Base-by-base conservation (phyloP, 2,113 vertebrate species). In the Scophthalmus maximus region DNA sequence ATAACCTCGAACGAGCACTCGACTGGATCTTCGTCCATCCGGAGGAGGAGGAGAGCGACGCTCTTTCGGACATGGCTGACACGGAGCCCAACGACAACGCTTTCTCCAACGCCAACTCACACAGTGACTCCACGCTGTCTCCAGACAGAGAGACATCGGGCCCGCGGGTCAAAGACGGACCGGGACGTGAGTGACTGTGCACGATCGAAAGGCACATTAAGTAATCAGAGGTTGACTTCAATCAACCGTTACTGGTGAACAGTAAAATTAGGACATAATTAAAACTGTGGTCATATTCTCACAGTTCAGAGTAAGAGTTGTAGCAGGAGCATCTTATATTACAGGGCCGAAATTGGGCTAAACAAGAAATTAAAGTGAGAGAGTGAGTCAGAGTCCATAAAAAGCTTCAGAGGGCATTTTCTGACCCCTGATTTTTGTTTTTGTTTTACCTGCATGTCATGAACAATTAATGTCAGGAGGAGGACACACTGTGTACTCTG, bases 21-120 rank as follows among this genome's bases (percentile, higher is more conserved):
- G 97, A 99, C 81, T 99, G 98, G 98, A 99, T 99, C 88, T 98
- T 99, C 85, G 95, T 91, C 62, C 96, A 97, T 76, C 95, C 97
- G 0, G 96, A 97, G 65, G 75, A 95, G 77, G 96, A 97, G 42
- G 96, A 95, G 67, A 91, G 73, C 0, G 95, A 95, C 12, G 92
- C 90, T 53, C 74, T 92, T 26, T 94, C 94, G 46, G 93, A 94
- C 62, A 79, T 93, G 47, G 88, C 93, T 0, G 94, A 96, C 89
- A 92, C 94, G 17, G 96, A 96, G 85, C 96, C 96, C 75, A 94
- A 95, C 0, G 90, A 94, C 81, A 96, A 95, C 42, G 93, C 94
- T 27, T 91, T 93, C 71, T 91, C 91, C 61, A 96, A 95, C 53
- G 88, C 94, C 49, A 93, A 96, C 79, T 91, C 94, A 12, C 91